Evolutionary conservation across 2,888 invertebrate species (phyloP), one percentile per base, ranked within the genome.

Genomic region (Ormyrus rosae): DNA sequence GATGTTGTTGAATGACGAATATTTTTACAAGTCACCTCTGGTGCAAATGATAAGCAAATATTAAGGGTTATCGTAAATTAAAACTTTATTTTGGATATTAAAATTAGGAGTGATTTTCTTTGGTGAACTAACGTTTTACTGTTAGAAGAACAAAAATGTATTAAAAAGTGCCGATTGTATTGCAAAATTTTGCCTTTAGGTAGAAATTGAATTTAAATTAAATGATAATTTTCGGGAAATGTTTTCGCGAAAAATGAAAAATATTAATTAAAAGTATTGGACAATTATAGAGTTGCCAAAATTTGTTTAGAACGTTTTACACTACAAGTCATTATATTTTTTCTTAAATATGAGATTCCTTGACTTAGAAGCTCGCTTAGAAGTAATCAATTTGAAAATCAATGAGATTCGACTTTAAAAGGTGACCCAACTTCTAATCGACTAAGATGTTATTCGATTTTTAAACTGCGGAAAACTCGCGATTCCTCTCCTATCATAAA

Each of bases 1-100:
- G 60, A 68, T 80, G 76, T 76, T 75, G 64, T 80, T 71, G 71
- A 75, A 55, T 60, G 67, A 45, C 53, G 75, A 80, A 70, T 60
- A 75, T 80, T 80, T 80, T 80, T 80, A 70, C 51, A 68, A 63
- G 45, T 51, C 71, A 13, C 65, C 46, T 51, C 19, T 51, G 63
- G 79, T 51, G 73, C 19, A 55, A 75, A 48, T 56, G 10, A 76
- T 64, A n/a, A 50, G 56, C 13, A 79, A 58, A 50, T 65, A 65
- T 65, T 67, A 65, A 73, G 46, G 6, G 6, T 64, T 55, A 55
- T 50, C 55, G 56, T 65, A 74, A 13, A 46, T 48, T 65, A 45
- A 56, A 48, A 64, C 53, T 34, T 61, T 48, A 19, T 45, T 11
- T 64, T 58, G 4, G 48, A 50, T 8, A 11, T 60, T 63, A 13